These are phyloP conservation scores for Sebastes trivittatus DNA, from an alignment of 2,797 vertebrate species.

Conservation along the genomic window DNA sequence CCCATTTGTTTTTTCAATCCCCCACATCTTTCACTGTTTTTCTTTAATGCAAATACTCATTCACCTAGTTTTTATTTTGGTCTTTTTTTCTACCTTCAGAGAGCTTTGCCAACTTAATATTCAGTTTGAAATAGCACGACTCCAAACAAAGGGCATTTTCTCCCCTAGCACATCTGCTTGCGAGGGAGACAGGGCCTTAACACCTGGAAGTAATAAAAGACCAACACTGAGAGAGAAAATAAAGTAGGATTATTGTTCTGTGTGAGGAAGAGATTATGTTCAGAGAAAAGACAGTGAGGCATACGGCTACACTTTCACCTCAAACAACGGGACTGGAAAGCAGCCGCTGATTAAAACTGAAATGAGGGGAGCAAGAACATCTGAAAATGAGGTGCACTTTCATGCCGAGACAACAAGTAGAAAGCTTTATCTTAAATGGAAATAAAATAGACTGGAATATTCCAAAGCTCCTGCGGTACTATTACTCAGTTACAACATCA, in stretches of 20 bases:
- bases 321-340: conserved; percentile 71
- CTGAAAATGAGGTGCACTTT: conserved; percentile 58
- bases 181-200: conserved; percentile 74
- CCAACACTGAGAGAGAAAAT: conserved; percentile 78
- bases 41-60: conserved; percentile 60
- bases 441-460: conserved; percentile 64
- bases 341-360: conserved; percentile 73
- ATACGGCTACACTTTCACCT: conserved; percentile 75
- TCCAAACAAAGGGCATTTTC: conserved; percentile 76
- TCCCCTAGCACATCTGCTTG: conserved; percentile 75
- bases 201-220: conserved; percentile 86
- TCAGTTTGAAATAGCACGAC: conserved; percentile 72
- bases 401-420: conserved; percentile 58
- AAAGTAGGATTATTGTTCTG: conserved; percentile 83
- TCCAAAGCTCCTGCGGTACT: conserved; percentile 41
- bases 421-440: conserved; percentile 68
- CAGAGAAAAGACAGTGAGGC: conserved; percentile 77
- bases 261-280: conserved; percentile 83
- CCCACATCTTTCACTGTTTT: conserved; percentile 37
- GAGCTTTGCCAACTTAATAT: conserved; percentile 60
- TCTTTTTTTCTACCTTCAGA: conserved; percentile 46
- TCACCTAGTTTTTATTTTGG: conserved; percentile 62
- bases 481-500: conserved; percentile 56
- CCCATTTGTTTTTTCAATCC: conserved; percentile 50
- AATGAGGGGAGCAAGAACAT: conserved; percentile 54